A percentile compares a stretch with the other conserved stretches of the same genome.
phyloP scores from a whole-genome alignment of 1,140 invertebrate genomes.

The Drosophila pseudoobscura region DNA sequence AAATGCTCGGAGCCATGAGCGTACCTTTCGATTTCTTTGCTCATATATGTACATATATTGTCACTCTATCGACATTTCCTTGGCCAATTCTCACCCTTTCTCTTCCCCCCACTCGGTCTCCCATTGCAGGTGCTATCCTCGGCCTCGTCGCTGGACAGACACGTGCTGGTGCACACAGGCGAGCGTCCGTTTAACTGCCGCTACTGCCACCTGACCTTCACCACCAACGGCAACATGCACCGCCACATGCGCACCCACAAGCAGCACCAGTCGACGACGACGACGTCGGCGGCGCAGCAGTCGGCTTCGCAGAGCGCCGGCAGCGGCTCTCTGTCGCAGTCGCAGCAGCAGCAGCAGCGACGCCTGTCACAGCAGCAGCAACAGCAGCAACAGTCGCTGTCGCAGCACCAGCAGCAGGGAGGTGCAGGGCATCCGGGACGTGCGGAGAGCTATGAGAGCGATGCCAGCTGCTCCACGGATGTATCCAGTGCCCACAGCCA shows the following conservation, averaged over 20 bases:
- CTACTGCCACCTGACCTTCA: slow-evolving; percentile 92
- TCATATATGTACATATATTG: no score
- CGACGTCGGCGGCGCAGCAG: slow-evolving; percentile 62
- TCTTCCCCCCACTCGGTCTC: background rate
- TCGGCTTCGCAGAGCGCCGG: slow-evolving; percentile 4
- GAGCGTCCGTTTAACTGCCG: slow-evolving; percentile 91
- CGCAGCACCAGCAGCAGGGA: slow-evolving; percentile 32
- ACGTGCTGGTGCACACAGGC: slow-evolving; percentile 90
- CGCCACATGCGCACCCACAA: slow-evolving; percentile 91
- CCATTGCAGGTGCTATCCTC: slow-evolving; percentile 87
- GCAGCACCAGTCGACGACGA: slow-evolving; percentile 80
- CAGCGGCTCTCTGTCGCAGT: slow-evolving; percentile 1
- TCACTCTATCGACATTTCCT: background rate
- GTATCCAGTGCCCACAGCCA: slow-evolving; percentile 67
- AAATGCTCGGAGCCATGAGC: no score
- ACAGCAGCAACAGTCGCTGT: slow-evolving; percentile 5
- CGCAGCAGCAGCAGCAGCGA: slow-evolving; percentile 18
- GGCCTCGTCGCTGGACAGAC: slow-evolving; percentile 90
- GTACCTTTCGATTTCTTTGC: no score
- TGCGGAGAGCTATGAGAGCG: slow-evolving; percentile 80
- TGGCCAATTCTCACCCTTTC: background rate
- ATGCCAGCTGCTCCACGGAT: slow-evolving; percentile 81
- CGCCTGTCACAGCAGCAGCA: slow-evolving; percentile 12
- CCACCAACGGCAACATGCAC: slow-evolving; percentile 95
- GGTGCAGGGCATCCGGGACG: slow-evolving; percentile 8